Conservation (phyloP, 2,888 invertebrate genomes). For the Latrodectus elegans region DNA sequence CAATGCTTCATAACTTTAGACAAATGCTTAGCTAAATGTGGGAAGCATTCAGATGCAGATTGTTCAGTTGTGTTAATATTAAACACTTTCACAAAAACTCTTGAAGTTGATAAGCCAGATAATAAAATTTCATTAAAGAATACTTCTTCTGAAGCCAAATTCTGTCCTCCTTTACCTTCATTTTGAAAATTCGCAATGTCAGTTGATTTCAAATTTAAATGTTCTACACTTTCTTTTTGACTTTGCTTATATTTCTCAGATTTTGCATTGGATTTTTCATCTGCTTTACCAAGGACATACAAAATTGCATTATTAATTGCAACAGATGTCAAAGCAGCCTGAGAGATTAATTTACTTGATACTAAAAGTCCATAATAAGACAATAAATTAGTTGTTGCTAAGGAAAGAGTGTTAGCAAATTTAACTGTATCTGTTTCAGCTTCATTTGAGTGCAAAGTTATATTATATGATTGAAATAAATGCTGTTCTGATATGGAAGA, state of each 20-base stretch:
- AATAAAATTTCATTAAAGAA: slow-evolving; percentile 48
- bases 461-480: slow-evolving; percentile 28
- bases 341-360: slow-evolving; percentile 28
- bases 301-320: slow-evolving; percentile 49
- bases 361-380: slow-evolving; percentile 26
- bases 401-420: slow-evolving; percentile 26
- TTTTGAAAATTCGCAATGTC: not conserved
- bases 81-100: slow-evolving; percentile 32
- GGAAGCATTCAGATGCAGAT: slow-evolving; percentile 33
- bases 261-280: slow-evolving; percentile 17
- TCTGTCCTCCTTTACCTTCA: not conserved
- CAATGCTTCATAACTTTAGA: slow-evolving; percentile 38
- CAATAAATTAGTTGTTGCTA: slow-evolving; percentile 35
- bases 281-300: slow-evolving; percentile 30
- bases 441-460: slow-evolving; percentile 6
- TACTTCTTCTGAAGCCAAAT: slow-evolving; percentile 29
- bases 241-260: slow-evolving; percentile 12
- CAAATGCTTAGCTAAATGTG: slow-evolving; percentile 20
- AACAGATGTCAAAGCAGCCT: slow-evolving; percentile 45
- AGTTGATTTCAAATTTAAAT: not conserved
- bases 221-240: not conserved
- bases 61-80: slow-evolving; percentile 21
- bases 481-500: slow-evolving; percentile 25
- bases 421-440: slow-evolving; percentile 11
- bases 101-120: slow-evolving; percentile 36